Base-by-base conservation (phyloP, 2,113 vertebrate species). In the Chlamydotis undulata region DNA sequence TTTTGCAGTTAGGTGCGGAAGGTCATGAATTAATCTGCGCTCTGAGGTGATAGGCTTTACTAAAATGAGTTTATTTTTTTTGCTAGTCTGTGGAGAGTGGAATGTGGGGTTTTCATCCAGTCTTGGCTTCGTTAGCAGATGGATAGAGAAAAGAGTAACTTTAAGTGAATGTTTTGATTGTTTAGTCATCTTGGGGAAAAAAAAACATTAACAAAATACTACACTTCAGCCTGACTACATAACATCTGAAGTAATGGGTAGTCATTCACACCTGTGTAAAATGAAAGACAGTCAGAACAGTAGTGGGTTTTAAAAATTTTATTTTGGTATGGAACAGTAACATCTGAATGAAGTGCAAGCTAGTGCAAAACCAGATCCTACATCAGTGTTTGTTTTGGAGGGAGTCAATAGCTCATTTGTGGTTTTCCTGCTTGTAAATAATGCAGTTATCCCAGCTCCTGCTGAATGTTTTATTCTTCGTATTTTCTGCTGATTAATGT, bases 381-480 rank as follows among this genome's bases (percentile, higher is more conserved):
- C 60, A 63, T 92, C 70, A 49, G 35, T 89, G 76, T 93, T 96
- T 93, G 73, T 94, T 92, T 95, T 95, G 94, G 88, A 97, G 76
- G 77, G 90, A 49, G 68, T 91, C 53, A 74, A 0, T 68, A 93
- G 57, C 57, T 87, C 76, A 37, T 90, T 96, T 95, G 90, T 94
- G 94, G 85, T 86, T 97, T 96, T 92, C 41, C 43, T 88, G 77
- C 76, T 96, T 96, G 86, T 92, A 92, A 95, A 90, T 89, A 96
- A 92, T 68, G 68, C 68, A 81, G 88, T 89, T 93, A 89, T 19
- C 61, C 68, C 60, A 67, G 63, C 75, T 86, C 35, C 39, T 84
- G 80, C 47, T 87, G 83, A 83, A 89, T 78, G 76, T 70, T 80
- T 93, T 77, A 35, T 88, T 93, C 68, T 52, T 87, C 61, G 49